A percentile compares a stretch with the other conserved stretches of the same genome.
These are phyloP conservation scores for Girardia tigrina DNA, from an alignment of 2,888 invertebrate genomes.

Conservation along the genomic window DNA sequence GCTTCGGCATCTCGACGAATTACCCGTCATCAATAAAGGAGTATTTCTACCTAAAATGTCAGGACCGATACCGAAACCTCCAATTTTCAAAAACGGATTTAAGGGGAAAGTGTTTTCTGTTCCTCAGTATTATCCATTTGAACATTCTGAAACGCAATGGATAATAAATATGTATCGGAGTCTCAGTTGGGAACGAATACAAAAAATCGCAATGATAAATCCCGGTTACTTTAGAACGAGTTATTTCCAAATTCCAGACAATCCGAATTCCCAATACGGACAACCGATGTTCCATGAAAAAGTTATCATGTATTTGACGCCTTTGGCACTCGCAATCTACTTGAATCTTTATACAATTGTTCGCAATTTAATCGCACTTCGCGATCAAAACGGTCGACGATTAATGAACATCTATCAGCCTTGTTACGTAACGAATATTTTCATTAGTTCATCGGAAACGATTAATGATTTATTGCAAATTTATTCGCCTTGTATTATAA, in stretches of 20 bases:
- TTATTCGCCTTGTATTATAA: background rate
- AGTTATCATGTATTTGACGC: background rate
- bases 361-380: background rate
- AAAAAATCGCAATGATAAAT: background rate
- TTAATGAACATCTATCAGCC: background rate
- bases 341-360: background rate
- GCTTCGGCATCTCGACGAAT: no score
- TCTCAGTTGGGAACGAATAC: background rate
- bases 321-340: background rate
- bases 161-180: background rate
- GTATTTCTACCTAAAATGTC: background rate
- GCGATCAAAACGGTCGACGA: background rate
- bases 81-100: background rate
- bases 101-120: background rate
- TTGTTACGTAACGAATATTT: slow-evolving; percentile 14
- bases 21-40: no score
- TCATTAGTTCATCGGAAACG: background rate
- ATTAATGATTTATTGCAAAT: slow-evolving; percentile 3
- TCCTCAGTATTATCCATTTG: slow-evolving; percentile 19
- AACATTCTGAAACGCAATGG: background rate
- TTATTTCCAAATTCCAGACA: slow-evolving; percentile 10
- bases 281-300: background rate
- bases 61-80: background rate
- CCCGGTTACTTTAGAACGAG: background rate
- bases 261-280: background rate